These are phyloP conservation scores for Helicoverpa zea DNA, from an alignment of 1,140 invertebrate genomes.

Conservation along the genomic window DNA sequence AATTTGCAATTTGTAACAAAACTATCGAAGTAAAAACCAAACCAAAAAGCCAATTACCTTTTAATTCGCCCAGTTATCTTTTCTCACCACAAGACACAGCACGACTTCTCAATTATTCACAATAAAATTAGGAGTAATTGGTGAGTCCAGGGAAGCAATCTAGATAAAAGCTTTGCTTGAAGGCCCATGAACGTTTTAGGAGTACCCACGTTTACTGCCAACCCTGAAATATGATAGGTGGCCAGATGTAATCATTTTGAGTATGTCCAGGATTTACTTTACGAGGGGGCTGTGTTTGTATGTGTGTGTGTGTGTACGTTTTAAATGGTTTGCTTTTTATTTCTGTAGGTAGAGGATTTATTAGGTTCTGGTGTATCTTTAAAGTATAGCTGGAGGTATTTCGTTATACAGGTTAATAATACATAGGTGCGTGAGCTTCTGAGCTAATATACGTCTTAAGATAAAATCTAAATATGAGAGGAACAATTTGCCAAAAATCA, in stretches of 20 bases:
- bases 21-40: too few relatives aligned
- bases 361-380: background rate
- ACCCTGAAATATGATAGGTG: slow-evolving; percentile 47
- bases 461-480: background rate
- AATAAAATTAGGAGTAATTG: slow-evolving; percentile 63
- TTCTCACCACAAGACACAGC: background rate
- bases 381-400: too few relatives aligned
- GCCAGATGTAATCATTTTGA: slow-evolving; percentile 36
- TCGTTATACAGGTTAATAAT: too few relatives aligned
- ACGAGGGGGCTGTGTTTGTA: slow-evolving; percentile 11
- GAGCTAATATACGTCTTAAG: too few relatives aligned
- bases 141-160: slow-evolving; percentile 54
- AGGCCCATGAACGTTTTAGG: slow-evolving; percentile 49
- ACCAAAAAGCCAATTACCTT: background rate
- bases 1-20: too few relatives aligned
- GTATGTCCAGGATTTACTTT: slow-evolving; percentile 45
- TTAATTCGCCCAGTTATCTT: background rate
- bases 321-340: slow-evolving; percentile 32
- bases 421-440: too few relatives aligned
- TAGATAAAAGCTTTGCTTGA: slow-evolving; percentile 58
- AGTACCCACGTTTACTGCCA: slow-evolving; percentile 37
- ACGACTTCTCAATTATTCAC: slow-evolving; percentile 58
- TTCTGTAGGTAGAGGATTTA: background rate
- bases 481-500: too few relatives aligned
- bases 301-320: background rate